Evolutionary conservation across 2,113 vertebrate species (phyloP).

Genomic region (Melanostigma gelatinosum): DNA sequence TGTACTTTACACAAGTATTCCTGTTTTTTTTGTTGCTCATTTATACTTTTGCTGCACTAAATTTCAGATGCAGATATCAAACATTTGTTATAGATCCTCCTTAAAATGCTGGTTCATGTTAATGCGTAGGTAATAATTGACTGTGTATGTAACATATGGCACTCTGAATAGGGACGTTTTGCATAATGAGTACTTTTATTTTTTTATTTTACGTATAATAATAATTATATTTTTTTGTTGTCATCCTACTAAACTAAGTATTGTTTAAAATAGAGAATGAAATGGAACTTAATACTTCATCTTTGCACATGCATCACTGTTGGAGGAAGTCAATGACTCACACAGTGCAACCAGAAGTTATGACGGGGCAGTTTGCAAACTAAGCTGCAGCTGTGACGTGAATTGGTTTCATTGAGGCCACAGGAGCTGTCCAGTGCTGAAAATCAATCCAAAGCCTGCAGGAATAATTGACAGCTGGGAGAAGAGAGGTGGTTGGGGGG

Average conservation of each 20-base stretch:
- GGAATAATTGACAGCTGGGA: conserved; percentile 68
- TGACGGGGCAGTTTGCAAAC: conserved; percentile 64
- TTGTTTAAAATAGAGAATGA: background rate
- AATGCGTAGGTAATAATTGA: background rate
- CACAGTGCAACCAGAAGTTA: conserved; percentile 49
- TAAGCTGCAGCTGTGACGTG: conserved; percentile 66
- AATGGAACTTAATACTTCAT: background rate
- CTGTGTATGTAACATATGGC: background rate
- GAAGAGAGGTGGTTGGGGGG: background rate
- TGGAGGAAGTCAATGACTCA: conserved; percentile 39
- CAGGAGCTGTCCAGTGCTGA: conserved; percentile 78
- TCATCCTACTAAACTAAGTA: background rate
- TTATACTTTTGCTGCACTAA: background rate
- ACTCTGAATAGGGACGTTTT: background rate
- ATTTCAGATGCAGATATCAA: background rate
- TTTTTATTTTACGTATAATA: background rate
- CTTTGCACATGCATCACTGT: conserved; percentile 13
- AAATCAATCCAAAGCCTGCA: conserved; percentile 75
- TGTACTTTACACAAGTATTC: background rate
- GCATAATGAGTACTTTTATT: background rate
- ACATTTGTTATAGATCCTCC: background rate
- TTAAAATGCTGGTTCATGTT: background rate
- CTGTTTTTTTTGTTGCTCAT: background rate
- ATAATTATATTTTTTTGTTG: background rate
- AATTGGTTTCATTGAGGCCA: conserved; percentile 60